These are phyloP conservation scores for Rhinichthys osculus DNA, from an alignment of 2,797 vertebrate genomes.

Conservation along the genomic window DNA sequence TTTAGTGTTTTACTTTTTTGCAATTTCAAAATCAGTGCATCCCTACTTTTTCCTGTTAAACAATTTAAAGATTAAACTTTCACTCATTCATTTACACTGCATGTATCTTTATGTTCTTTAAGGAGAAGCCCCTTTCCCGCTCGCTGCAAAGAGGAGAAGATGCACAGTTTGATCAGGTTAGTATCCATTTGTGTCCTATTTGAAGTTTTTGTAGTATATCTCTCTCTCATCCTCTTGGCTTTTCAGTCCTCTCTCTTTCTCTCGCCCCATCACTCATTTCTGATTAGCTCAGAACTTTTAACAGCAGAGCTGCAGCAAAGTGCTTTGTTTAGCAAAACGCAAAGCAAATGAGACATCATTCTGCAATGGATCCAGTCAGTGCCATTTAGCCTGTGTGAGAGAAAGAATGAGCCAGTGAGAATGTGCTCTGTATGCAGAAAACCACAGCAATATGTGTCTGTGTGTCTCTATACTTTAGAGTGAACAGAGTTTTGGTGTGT, in stretches of 20 bases:
- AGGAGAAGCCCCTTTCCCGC: constrained; percentile 97
- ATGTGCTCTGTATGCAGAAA: constrained; percentile 70
- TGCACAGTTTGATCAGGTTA: constrained; percentile 99
- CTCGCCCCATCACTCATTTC: constrained; percentile 65
- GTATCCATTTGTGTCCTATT: constrained; percentile 42
- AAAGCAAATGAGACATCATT: constrained; percentile 73
- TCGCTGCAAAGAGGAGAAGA: constrained; percentile 99
- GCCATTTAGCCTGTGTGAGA: constrained; percentile 24
- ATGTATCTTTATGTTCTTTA: constrained; percentile 28
- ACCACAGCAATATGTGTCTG: constrained; percentile 76
- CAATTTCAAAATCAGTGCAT: not conserved
- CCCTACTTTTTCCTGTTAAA: not conserved
- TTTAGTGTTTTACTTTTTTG: not conserved
- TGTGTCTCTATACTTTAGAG: constrained; percentile 9
- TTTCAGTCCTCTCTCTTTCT: constrained; percentile 31
- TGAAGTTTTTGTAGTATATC: not conserved
- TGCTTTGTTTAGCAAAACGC: constrained; percentile 79
- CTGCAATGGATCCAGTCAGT: constrained; percentile 19
- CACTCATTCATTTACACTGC: not conserved
- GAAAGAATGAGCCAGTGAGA: constrained; percentile 39
- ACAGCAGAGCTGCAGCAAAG: constrained; percentile 74
- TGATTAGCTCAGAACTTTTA: constrained; percentile 71
- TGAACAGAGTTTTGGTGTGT: constrained; percentile 23
- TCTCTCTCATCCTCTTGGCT: constrained; percentile 35
- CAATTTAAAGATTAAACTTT: not conserved